Base-by-base conservation (phyloP, 2,888 invertebrate genomes). In the Drosophila algonquin region DNA sequence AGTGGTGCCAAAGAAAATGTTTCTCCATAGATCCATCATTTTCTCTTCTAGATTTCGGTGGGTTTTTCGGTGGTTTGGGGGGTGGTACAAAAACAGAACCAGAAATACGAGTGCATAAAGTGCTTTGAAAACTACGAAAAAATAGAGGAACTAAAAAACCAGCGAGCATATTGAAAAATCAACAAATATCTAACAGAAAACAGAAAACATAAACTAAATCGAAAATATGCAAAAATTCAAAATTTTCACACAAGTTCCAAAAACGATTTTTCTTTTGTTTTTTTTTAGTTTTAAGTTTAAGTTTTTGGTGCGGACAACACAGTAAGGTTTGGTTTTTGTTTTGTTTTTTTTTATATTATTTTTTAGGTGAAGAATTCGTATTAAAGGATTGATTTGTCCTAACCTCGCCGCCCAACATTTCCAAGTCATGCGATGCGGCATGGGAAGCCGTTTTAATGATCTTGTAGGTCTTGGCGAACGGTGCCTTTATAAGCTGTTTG, bases 401-500 rank as follows among this genome's bases (percentile, higher is more conserved):
- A 92, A 92, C 92, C 92, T 92, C 92, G 90, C 92, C 91, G 90
- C 92, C 94, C 93, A 92, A 92, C 81, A 92, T 80, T 90, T 95
- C 95, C 91, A 95, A 93, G 93, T 95, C 95, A 92, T 94, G 94
- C 88, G 95, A 95, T 93, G 95, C 94, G 92, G 95, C 96, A 89
- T 90, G 90, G 77, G 91, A 91, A 73, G 90, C 90, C 94, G 96
- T 97, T 96, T 97, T 97, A 95, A 97, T 96, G 94, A 97, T 97
- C 94, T 95, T 97, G 96, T 97, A 97, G 95, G 97, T 96, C 95
- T 97, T 97, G 94, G 96, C 96, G 94, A 97, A 97, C 92, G 97
- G 97, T 93, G 97, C 97, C 96, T 97, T 98, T 95, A 98, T 96
- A 94, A 97, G 96, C 97, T 98, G 94, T 86, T 40, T 40, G 40